Base-by-base conservation (phyloP, 2,113 vertebrate species). In the Alligator mississippiensis region DNA sequence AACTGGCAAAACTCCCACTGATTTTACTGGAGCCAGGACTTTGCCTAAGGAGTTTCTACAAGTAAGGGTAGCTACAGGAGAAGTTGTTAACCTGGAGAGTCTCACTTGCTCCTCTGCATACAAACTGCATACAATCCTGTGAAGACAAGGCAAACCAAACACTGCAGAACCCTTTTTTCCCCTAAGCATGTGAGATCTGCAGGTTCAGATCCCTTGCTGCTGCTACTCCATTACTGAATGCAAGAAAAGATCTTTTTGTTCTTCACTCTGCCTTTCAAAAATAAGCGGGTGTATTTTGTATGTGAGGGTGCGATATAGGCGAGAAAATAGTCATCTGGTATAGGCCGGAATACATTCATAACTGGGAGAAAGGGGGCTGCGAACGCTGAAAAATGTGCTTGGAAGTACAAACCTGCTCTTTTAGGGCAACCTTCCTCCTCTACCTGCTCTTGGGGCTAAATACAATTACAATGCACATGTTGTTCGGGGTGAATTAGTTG, bases 401-500 rank as follows among this genome's bases (percentile, higher is more conserved):
- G 85, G 2, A 81, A 64, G 72, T 28, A n/a, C 47, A 1, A 2
- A 70, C 80, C 91, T 38, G 6, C 3, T 1, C 5, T 21, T 15
- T 34, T 92, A 10, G 4, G 63, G 27, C 0, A 1, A 2, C 18
- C 60, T 24, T 79, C 84, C 87, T 64, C 25, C 5, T 8, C 16
- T 77, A 24, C 2, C 9, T 47, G 47, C 47, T 47, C 47, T 47
- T 47, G 58, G 25, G 19, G 63, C 0, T 84, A 13, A 88, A 68
- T 30, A 19, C 15, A 30, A 1, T 15, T 19, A 47, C 47, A 47
- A 47, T 47, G 47, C 38, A 12, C 30, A 58, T 68, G n/a, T 14
- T 24, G 2, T 2, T 85, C 82, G 38, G 70, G 19, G 55, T 5
- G 21, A n/a, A 38, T 22, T 72, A 0, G 0, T 77, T 86, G 80